Percentiles rank a stretch among this genome's conserved stretches.
Conservation (phyloP, 1,140 invertebrate genomes). For the Megalopta genalis region DNA sequence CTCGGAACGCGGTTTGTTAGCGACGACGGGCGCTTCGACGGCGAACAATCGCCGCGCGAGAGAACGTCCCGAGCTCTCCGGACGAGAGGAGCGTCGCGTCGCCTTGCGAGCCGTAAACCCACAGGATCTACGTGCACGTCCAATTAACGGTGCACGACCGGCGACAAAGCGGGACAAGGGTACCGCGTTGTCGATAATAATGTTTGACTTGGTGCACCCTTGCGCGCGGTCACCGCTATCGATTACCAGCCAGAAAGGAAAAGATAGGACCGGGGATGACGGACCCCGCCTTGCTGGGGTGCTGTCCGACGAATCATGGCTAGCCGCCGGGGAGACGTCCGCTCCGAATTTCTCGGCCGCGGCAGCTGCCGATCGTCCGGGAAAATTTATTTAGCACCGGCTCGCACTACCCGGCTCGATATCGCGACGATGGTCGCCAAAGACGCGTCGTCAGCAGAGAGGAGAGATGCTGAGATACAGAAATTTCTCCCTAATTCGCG, state of each 20-base stretch:
- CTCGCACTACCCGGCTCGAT: background rate
- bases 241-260: conserved; percentile 15
- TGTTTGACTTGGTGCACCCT: conserved; percentile 44
- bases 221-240: conserved; percentile 3
- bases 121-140: conserved; percentile 29
- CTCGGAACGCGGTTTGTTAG: conserved; percentile 17
- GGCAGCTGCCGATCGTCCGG: too few species aligned
- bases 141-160: conserved; percentile 33
- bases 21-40: too few species aligned
- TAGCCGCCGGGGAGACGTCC: too few species aligned
- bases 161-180: conserved; percentile 11
- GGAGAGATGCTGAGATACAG: too few species aligned
- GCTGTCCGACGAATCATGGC: background rate
- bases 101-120: conserved; percentile 32
- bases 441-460: too few species aligned
- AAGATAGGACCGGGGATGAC: conserved; percentile 6
- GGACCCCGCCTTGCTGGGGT: background rate
- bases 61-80: too few species aligned
- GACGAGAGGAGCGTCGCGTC: conserved; percentile 4
- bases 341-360: background rate
- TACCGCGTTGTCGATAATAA: conserved; percentile 35
- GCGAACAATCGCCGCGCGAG: background rate
- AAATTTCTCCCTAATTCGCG: too few species aligned
- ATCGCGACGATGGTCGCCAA: background rate
- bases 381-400: background rate